These are phyloP conservation scores for Valencia hispanica DNA, from an alignment of 2,797 vertebrate species.

Conservation along the genomic window DNA sequence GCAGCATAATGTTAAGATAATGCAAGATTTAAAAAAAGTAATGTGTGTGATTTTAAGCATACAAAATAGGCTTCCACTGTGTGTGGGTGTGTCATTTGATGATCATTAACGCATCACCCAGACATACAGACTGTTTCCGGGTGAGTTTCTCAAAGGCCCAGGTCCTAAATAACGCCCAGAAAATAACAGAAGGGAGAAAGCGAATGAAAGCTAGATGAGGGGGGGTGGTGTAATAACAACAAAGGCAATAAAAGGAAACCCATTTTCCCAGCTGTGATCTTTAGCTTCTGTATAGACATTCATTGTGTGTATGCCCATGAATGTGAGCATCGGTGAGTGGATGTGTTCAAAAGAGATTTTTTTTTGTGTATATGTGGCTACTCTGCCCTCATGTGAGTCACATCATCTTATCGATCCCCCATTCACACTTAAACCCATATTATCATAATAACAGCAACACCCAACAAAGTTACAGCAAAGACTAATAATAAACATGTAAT, in stretches of 20 bases:
- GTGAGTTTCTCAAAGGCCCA: conserved; percentile 30
- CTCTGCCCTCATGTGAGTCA: conserved; percentile 64
- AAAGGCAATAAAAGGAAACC: conserved; percentile 67
- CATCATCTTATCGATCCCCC: conserved; percentile 70
- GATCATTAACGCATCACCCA: conserved; percentile 55
- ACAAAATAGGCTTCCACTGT: conserved; percentile 26
- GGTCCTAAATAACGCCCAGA: conserved; percentile 57
- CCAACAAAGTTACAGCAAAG: conserved; percentile 4
- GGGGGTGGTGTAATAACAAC: conserved; percentile 58
- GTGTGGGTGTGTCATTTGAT: conserved; percentile 36
- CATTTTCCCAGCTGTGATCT: conserved; percentile 66
- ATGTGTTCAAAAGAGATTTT: not conserved
- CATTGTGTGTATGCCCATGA: conserved; percentile 12
- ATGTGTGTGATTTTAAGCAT: conserved; percentile 9
- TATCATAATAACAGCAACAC: not conserved
- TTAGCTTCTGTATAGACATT: conserved; percentile 45
- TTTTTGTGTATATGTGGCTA: conserved; percentile 39
- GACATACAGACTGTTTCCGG: conserved; percentile 45
- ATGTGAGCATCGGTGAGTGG: conserved; percentile 5
- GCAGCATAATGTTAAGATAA: conserved; percentile 13
- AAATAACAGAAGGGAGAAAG: conserved; percentile 41
- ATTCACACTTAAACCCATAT: conserved; percentile 45
- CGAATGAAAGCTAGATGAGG: conserved; percentile 34
- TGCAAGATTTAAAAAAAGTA: conserved; percentile 5
- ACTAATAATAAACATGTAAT: conserved; percentile 1